Percentiles rank a stretch among this genome's conserved stretches.
These are phyloP conservation scores for Rallus crepitans DNA, from an alignment of 2,797 vertebrate genomes.

Conservation along the genomic window DNA sequence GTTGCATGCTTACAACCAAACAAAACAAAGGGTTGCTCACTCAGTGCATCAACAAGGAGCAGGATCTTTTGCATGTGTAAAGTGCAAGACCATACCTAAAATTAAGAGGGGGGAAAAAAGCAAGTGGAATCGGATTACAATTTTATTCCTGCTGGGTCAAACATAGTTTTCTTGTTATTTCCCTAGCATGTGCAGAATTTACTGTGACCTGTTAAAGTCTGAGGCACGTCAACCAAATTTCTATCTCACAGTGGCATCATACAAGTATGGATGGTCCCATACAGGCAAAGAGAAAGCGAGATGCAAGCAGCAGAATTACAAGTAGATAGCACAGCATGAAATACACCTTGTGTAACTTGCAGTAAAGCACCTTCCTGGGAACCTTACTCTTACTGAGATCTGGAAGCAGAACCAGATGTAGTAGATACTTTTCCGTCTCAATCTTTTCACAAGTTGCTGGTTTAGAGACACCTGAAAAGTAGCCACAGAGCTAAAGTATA, in stretches of 20 bases:
- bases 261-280: not conserved
- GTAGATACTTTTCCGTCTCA: not conserved
- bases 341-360: not conserved
- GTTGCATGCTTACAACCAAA: not conserved
- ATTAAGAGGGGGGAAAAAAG: not conserved
- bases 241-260: not conserved
- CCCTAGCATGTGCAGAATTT: not conserved
- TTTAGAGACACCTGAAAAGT: not conserved
- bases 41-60: not conserved
- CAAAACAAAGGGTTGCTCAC: not conserved
- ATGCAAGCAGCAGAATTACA: not conserved
- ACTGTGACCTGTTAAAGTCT: not conserved
- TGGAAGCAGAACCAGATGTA: not conserved
- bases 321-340: not conserved
- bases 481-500: not conserved
- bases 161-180: not conserved
- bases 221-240: not conserved
- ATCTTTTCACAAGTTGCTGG: not conserved
- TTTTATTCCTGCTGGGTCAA: not conserved
- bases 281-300: not conserved
- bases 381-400: not conserved
- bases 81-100: not conserved
- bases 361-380: not conserved
- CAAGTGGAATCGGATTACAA: not conserved
- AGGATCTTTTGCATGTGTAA: not conserved